Evolutionary conservation across 92 coral and sea anemone species (phyloP).

Genomic region (Pocillopora meandrina): DNA sequence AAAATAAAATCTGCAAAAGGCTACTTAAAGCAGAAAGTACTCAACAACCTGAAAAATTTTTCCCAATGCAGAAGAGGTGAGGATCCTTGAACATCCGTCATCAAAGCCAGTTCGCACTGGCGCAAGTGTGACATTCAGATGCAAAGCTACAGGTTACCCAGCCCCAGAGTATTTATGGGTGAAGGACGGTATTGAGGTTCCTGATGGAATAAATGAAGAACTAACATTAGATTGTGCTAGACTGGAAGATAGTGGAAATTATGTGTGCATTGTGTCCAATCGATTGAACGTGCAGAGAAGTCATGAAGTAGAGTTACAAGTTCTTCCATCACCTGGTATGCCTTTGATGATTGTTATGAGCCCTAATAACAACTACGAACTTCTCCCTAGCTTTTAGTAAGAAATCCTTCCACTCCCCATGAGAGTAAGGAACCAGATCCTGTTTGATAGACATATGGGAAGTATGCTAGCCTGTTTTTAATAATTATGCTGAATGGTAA

Average conservation of each 20-base stretch:
- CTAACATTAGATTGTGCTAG: constrained; percentile 58
- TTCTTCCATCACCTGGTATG: constrained; percentile 62
- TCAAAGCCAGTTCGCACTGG: constrained; percentile 75
- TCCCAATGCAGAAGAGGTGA: constrained; percentile 66
- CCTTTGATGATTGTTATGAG: neutral
- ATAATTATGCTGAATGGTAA: too few species aligned
- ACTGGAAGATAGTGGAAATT: constrained; percentile 64
- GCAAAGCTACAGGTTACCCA: constrained; percentile 85
- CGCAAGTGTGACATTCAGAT: constrained; percentile 45
- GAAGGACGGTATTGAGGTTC: constrained; percentile 70
- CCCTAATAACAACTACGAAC: neutral
- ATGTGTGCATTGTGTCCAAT: constrained; percentile 73
- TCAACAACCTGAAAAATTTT: neutral
- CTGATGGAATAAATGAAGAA: constrained; percentile 68
- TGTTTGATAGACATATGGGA: too few species aligned
- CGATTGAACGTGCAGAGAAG: constrained; percentile 59
- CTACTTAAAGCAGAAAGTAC: neutral
- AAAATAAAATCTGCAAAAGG: too few species aligned
- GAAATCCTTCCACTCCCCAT: neutral
- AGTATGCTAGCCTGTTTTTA: too few species aligned
- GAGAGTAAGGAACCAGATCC: neutral
- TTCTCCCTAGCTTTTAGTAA: neutral
- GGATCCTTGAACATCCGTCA: constrained; percentile 84
- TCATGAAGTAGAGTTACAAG: constrained; percentile 78
- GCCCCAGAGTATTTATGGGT: constrained; percentile 85